Percentiles rank a stretch among this genome's conserved stretches.
Evolutionary conservation across 2,113 vertebrate species (phyloP).

Genomic region (Engraulis encrasicolus): DNA sequence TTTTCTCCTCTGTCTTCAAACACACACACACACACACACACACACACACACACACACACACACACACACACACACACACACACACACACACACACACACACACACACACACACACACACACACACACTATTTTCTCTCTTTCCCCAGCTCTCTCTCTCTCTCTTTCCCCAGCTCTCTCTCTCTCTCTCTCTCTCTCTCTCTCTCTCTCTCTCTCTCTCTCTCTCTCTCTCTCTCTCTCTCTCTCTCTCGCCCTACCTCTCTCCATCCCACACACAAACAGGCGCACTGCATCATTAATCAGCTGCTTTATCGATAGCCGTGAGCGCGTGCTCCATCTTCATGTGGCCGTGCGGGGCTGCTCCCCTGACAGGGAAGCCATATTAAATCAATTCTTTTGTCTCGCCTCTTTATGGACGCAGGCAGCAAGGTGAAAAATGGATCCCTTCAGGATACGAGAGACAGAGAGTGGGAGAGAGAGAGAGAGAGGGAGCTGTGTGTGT

Average conservation of each 20-base stretch:
- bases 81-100: background rate
- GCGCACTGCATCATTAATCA: slow-evolving; percentile 43
- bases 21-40: background rate
- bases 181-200: background rate
- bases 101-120: background rate
- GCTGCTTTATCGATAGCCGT: slow-evolving; percentile 58
- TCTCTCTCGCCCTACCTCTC: slow-evolving; percentile 26
- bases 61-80: background rate
- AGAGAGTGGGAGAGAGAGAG: slow-evolving; percentile 66
- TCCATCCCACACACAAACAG: background rate
- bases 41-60: background rate
- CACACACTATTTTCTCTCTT: background rate
- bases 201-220: background rate
- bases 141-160: background rate
- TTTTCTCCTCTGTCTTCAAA: too few relatives aligned
- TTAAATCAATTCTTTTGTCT: slow-evolving; percentile 79
- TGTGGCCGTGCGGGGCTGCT: slow-evolving; percentile 65
- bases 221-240: slow-evolving; percentile 8
- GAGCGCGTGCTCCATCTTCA: slow-evolving; percentile 67
- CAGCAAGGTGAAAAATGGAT: slow-evolving; percentile 74
- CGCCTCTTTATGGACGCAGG: slow-evolving; percentile 67
- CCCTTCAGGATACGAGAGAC: slow-evolving; percentile 72
- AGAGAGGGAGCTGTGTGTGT: slow-evolving; percentile 56
- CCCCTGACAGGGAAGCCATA: slow-evolving; percentile 65
- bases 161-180: background rate